phyloP scores from a whole-genome alignment of 2,113 vertebrate genomes.

The Marcusenius ussheri region DNA sequence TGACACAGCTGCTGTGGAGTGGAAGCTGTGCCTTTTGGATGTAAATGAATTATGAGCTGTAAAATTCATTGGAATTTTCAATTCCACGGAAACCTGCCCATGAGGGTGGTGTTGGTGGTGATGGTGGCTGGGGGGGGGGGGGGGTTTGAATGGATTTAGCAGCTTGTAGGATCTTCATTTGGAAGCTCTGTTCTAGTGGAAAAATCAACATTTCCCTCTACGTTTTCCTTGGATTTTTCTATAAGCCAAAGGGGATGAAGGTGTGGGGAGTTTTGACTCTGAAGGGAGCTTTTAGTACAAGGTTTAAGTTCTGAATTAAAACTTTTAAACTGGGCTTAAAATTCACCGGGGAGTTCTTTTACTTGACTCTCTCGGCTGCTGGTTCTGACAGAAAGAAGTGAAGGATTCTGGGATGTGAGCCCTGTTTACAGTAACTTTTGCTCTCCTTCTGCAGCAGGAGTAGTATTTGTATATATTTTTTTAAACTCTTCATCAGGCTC shows the following conservation, averaged over 20 bases:
- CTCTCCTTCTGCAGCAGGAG: not conserved
- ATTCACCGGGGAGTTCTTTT: not conserved
- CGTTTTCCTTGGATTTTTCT: slow-evolving; percentile 7
- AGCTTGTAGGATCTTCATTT: slow-evolving; percentile 26
- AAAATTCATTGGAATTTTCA: slow-evolving; percentile 30
- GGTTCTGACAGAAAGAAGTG: not conserved
- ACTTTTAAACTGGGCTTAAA: not conserved
- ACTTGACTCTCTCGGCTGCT: not conserved
- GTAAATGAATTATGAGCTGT: slow-evolving; percentile 29
- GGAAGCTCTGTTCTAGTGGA: slow-evolving; percentile 33
- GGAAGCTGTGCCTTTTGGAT: slow-evolving; percentile 16
- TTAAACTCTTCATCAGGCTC: not conserved
- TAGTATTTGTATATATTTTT: not conserved
- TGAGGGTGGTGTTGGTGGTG: not conserved
- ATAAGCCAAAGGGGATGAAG: not conserved
- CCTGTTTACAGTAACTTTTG: not conserved
- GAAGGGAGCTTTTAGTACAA: not conserved
- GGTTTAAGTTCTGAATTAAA: not conserved
- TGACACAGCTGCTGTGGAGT: slow-evolving; percentile 21
- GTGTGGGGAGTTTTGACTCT: not conserved
- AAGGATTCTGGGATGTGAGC: not conserved
- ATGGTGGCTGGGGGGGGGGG: not conserved
- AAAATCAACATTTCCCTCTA: slow-evolving; percentile 24
- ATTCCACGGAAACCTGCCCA: not conserved
- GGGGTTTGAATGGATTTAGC: slow-evolving; percentile 27